Base-by-base conservation (phyloP, 2,888 invertebrate genomes). In the Xestobium rufovillosum region DNA sequence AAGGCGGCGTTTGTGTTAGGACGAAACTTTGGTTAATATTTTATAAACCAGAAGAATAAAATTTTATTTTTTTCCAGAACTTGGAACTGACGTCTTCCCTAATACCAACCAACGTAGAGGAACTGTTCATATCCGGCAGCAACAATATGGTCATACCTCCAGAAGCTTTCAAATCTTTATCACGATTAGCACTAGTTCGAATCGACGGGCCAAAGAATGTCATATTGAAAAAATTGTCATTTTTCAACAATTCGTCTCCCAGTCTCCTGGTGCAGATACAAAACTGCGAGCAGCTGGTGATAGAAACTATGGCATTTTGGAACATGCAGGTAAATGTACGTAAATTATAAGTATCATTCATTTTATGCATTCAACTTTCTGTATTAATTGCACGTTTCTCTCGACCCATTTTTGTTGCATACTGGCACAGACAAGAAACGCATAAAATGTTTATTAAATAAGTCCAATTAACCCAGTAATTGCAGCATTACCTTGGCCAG, bases 251-350 rank as follows among this genome's bases (percentile, higher is more conserved):
- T 34, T 73, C 70, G 50, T 70, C 75, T 3, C 66, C 75, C 42
- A 74, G 71, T 61, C 70, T 77, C 25, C 68, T 72, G 38, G 64
- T 80, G 39, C 73, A 79, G 51, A 70, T 81, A 31, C 65, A 71
- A 41, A 67, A 73, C 51, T 78, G 78, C 61, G 70, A 72, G 49
- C 60, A 68, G 34, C 66, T 81, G 29, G 63, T 71, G 10, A 67
- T 83, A 38, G 79, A 80, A 59, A 73, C 73, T 45, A 71, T 69
- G 43, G 72, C 80, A 13, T 82, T 82, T 56, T 70, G 69, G 50
- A 74, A 73, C 43, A 70, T 76, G 39, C 70, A 72, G 62, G 76
- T 66, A 46, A 50, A 53, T 41, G 26, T 33, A 12, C 2, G 3
- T 10, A 34, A 17, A 3, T 16, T 19, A 8, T 11, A 15, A 15